phyloP scores from a whole-genome alignment of 2,113 vertebrate species.

The Scophthalmus maximus region DNA sequence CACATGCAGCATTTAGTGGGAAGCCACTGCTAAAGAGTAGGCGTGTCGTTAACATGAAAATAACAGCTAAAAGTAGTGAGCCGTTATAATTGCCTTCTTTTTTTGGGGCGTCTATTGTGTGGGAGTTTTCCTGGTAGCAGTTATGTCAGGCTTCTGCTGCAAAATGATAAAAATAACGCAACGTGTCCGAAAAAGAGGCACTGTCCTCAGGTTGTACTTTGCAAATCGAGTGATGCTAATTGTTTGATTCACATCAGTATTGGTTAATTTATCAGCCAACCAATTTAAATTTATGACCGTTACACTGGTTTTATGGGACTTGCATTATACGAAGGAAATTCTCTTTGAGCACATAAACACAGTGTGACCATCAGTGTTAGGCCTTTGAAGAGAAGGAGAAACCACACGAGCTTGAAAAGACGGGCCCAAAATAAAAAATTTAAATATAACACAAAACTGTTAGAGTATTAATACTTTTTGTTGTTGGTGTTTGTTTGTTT shows the following conservation, averaged over 20 bases:
- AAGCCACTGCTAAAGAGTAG: slow-evolving; percentile 11
- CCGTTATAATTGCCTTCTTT: slow-evolving; percentile 8
- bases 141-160: not conserved
- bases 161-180: not conserved
- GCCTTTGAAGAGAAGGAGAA: too few relatives aligned
- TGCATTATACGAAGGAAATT: too few relatives aligned
- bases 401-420: too few relatives aligned
- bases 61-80: slow-evolving; percentile 20
- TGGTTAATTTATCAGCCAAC: too few relatives aligned
- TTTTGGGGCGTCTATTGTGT: slow-evolving; percentile 8
- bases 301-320: not conserved
- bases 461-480: too few relatives aligned
- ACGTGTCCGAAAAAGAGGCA: not conserved
- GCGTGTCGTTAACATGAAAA: slow-evolving; percentile 29
- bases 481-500: too few relatives aligned
- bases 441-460: too few relatives aligned
- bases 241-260: too few relatives aligned
- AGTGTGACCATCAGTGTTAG: too few relatives aligned
- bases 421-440: too few relatives aligned
- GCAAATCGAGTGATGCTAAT: not conserved
- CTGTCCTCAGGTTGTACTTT: not conserved
- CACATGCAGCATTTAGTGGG: slow-evolving; percentile 1
- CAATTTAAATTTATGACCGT: not conserved
- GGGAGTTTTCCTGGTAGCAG: slow-evolving; percentile 39
- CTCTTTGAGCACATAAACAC: too few relatives aligned